A percentile compares a stretch with the other conserved stretches of the same genome.
These are phyloP conservation scores for Steinernema khuongi DNA, from an alignment of 1,140 invertebrate genomes.

Conservation along the genomic window DNA sequence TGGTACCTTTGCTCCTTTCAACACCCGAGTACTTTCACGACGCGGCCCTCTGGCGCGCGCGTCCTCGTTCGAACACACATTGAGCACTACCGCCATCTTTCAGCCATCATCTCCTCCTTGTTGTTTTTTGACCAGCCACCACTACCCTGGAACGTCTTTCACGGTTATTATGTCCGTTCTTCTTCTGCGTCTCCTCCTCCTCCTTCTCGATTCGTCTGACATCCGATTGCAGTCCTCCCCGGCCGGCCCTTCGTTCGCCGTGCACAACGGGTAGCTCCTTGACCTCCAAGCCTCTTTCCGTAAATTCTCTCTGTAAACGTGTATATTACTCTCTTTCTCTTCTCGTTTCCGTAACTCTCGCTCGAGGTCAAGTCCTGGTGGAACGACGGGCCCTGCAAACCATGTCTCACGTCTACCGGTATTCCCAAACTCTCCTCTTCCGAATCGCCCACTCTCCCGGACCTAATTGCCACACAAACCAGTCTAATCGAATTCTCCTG, in stretches of 20 bases:
- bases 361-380: conserved; percentile 8
- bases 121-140: not conserved
- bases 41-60: not conserved
- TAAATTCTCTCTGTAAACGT: not conserved
- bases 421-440: not conserved
- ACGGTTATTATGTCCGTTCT: conserved; percentile 16
- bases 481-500: conserved; percentile 8
- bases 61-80: not conserved
- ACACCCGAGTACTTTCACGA: not conserved
- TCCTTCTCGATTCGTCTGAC: not conserved
- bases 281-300: not conserved
- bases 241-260: conserved; percentile 9
- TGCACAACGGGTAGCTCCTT: conserved; percentile 12
- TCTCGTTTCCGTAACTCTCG: not conserved
- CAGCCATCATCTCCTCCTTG: not conserved
- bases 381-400: conserved; percentile 4
- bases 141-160: conserved; percentile 12
- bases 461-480: conserved; percentile 11
- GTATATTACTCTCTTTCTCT: conserved; percentile 2
- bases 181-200: not conserved
- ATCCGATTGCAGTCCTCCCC: not conserved
- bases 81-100: conserved; percentile 16
- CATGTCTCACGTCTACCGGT: not conserved
- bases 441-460: too few relatives aligned
- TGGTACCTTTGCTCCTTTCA: not conserved